These are phyloP conservation scores for Tetranychus truncatus DNA, from an alignment of 2,888 invertebrate species.

Conservation along the genomic window DNA sequence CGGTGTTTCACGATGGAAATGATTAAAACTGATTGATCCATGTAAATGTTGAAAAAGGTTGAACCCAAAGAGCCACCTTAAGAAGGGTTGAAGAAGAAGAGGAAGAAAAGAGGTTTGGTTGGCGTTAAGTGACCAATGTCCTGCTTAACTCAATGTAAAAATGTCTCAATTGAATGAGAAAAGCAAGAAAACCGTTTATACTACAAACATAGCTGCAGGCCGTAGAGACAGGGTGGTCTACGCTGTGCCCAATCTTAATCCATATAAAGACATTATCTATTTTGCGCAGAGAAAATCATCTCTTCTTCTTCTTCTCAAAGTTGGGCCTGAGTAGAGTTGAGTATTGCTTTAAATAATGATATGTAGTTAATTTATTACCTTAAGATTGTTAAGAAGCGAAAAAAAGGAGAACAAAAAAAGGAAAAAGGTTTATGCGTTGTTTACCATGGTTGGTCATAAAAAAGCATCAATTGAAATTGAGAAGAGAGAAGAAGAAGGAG, in stretches of 20 bases:
- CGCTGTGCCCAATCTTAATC: not conserved
- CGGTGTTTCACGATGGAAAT: too few relatives aligned
- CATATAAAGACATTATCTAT: not conserved
- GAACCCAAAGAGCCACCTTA: too few relatives aligned
- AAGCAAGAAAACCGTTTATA: not conserved
- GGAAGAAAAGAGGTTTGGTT: too few relatives aligned
- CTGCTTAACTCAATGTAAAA: too few relatives aligned
- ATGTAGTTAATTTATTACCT: not conserved
- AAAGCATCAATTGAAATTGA: not conserved
- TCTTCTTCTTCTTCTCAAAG: not conserved
- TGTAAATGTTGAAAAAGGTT: too few relatives aligned
- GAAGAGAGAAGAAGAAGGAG: conserved; percentile 1
- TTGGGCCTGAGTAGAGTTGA: not conserved
- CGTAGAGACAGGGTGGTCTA: not conserved
- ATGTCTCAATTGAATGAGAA: too few relatives aligned
- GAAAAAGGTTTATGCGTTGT: not conserved
- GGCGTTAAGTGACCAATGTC: too few relatives aligned
- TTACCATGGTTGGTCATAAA: not conserved
- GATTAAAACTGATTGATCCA: too few relatives aligned
- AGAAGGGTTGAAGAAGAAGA: too few relatives aligned
- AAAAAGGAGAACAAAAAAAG: not conserved
- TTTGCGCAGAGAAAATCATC: not conserved
- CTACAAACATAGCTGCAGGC: not conserved
- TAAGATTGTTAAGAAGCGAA: not conserved
- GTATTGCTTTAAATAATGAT: not conserved